Conservation (phyloP, 2,113 vertebrate species). For the Callopanchax toddi region DNA sequence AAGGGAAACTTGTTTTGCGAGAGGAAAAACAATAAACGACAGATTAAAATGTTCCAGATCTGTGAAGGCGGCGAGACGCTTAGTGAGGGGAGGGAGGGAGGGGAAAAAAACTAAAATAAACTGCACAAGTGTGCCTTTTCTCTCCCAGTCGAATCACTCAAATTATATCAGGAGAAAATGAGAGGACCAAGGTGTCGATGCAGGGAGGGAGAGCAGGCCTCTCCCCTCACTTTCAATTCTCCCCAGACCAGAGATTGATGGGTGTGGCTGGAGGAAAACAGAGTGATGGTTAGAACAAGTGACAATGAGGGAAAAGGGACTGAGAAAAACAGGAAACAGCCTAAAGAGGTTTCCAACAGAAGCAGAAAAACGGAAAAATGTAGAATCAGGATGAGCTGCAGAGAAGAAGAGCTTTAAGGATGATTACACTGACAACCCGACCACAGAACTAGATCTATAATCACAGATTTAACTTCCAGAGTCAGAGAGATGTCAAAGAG, state of each 20-base stretch:
- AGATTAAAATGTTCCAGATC: conserved; percentile 73
- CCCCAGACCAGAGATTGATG: conserved; percentile 44
- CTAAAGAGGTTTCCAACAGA: conserved; percentile 21
- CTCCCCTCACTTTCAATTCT: conserved; percentile 40
- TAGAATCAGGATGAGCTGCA: conserved; percentile 11
- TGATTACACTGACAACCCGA: too few relatives aligned
- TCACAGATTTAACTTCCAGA: too few relatives aligned
- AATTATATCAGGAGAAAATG: conserved; percentile 50
- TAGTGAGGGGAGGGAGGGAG: conserved; percentile 1
- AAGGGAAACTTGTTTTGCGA: conserved; percentile 61
- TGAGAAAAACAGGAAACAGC: conserved; percentile 48
- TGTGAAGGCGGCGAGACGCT: conserved; percentile 29
- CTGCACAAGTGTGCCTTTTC: conserved; percentile 2
- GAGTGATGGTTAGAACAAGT: conserved; percentile 51
- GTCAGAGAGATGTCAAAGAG: too few relatives aligned
- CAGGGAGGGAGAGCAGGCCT: conserved; percentile 14
- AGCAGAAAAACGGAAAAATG: conserved; percentile 15
- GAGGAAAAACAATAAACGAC: conserved; percentile 64
- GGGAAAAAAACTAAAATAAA: neutral
- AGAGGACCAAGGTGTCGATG: conserved; percentile 28
- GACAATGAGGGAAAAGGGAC: conserved; percentile 32
- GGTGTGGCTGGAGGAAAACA: conserved; percentile 47
- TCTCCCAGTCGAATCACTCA: conserved; percentile 32
- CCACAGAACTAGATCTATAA: too few relatives aligned
- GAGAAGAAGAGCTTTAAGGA: conserved; percentile 13